These are phyloP conservation scores for Mola mola DNA, from an alignment of 2,113 vertebrate genomes.

Conservation along the genomic window DNA sequence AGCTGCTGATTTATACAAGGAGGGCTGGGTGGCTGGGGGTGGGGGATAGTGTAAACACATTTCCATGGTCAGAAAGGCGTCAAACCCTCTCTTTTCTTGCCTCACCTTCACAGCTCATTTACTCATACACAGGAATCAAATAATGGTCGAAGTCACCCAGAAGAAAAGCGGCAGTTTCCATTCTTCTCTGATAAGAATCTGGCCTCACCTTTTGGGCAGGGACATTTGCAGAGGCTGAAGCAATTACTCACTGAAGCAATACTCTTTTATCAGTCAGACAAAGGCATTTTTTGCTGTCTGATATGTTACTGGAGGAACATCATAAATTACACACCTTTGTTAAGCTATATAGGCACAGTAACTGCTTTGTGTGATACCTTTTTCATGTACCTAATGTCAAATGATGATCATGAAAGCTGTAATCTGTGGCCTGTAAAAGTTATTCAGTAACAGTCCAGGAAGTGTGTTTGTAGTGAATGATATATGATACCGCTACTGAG, in stretches of 20 bases:
- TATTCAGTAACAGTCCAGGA: slow-evolving; percentile 29
- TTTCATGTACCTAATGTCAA: not conserved
- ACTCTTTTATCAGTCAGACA: slow-evolving; percentile 14
- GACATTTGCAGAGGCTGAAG: slow-evolving; percentile 38
- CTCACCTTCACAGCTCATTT: slow-evolving; percentile 74
- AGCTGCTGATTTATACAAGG: slow-evolving; percentile 59
- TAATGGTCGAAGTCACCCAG: slow-evolving; percentile 28
- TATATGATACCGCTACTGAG: slow-evolving; percentile 12
- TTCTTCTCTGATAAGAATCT: slow-evolving; percentile 47
- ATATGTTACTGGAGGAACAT: slow-evolving; percentile 18
- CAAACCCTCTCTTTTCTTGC: slow-evolving; percentile 51
- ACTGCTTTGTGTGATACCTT: not conserved
- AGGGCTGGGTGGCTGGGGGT: not conserved
- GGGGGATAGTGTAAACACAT: slow-evolving; percentile 56
- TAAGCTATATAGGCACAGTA: not conserved
- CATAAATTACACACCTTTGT: slow-evolving; percentile 1
- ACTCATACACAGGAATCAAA: slow-evolving; percentile 49
- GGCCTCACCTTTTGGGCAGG: slow-evolving; percentile 41
- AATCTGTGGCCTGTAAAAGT: not conserved
- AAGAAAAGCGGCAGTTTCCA: slow-evolving; percentile 31
- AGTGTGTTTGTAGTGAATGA: slow-evolving; percentile 29
- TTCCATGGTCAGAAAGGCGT: slow-evolving; percentile 60
- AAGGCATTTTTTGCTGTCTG: slow-evolving; percentile 7
- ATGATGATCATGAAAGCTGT: not conserved
- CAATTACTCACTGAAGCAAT: slow-evolving; percentile 36